Conservation (phyloP, 2,113 vertebrate genomes). For the Spea multiplicata region DNA sequence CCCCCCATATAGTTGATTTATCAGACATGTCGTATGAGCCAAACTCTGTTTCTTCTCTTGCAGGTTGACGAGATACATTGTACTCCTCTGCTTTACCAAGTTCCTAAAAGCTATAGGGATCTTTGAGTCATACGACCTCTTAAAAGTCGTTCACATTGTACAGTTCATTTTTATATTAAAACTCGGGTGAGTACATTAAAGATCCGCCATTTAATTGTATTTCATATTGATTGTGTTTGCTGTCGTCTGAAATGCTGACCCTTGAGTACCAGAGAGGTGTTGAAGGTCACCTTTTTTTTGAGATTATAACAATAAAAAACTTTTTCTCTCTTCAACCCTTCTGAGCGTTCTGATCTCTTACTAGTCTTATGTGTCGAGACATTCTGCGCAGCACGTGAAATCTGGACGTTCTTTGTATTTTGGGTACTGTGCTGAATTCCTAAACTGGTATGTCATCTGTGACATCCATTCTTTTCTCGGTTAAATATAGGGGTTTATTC, state of each 20-base stretch:
- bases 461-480: no score
- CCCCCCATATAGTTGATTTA: no score
- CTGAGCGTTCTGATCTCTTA: no score
- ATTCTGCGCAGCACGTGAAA: no score
- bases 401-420: no score
- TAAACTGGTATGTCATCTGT: no score
- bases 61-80: slow-evolving; percentile 86
- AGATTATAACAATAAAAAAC: background rate
- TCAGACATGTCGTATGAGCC: no score
- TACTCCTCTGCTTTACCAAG: slow-evolving; percentile 83
- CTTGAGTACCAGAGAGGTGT: no score
- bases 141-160: slow-evolving; percentile 92
- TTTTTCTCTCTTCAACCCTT: no score
- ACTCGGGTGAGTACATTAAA: slow-evolving; percentile 80
- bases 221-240: background rate
- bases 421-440: no score
- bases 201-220: slow-evolving; percentile 13
- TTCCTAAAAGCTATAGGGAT: slow-evolving; percentile 88
- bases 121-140: slow-evolving; percentile 92
- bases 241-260: background rate
- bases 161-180: slow-evolving; percentile 95
- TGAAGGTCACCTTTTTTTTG: background rate
- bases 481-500: no score
- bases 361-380: no score
- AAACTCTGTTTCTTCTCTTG: slow-evolving; percentile 41